Evolutionary conservation across 2,888 invertebrate genomes (phyloP), one percentile per base, ranked within the genome.

Genomic region (Macrophya annulata): DNA sequence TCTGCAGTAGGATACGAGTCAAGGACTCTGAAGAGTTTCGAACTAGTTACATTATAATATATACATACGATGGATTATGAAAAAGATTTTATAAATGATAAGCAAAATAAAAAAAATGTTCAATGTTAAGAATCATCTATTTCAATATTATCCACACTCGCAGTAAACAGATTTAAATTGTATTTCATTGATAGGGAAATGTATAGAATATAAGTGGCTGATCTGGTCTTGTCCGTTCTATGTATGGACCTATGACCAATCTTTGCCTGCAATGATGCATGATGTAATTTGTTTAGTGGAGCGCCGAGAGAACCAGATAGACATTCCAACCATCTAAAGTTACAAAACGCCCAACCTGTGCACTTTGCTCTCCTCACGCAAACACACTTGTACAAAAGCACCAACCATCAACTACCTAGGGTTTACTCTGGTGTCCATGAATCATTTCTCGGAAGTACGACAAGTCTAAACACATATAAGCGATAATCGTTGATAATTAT

Each of bases 321-420:
- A n/a, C 81, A 71, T 71, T 59, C 76, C 45, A 71, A 71, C 25
- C 59, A 71, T 79, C 71, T 85, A 85, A 43, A 55, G 71, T 85
- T 85, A 71, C 85, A 85, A 82, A 85, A 82, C 82, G 77, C 62
- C 68, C 85, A 72, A 85, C 81, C 85, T 85, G 81, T 85, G 82
- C 81, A 85, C 72, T 85, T 81, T 71, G 59, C 59, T 74, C 74
- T 51, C 74, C 74, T 51, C 84, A 62, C 68, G 84, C 55, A 62
- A 62, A 55, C 77, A 74, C 72, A 21, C 72, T 4, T 21, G n/a
- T 45, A 12, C n/a, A 6, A n/a, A 37, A 25, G 40, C 79, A 55
- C 37, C n/a, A 12, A 6, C 37, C 37, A 15, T 15, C 21, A 59
- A n/a, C 79, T 37, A 79, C 37, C 55, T 31, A 40, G 9, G 71